Base-by-base conservation (phyloP, 2,113 vertebrate species). In the Typhlomys cinereus region DNA sequence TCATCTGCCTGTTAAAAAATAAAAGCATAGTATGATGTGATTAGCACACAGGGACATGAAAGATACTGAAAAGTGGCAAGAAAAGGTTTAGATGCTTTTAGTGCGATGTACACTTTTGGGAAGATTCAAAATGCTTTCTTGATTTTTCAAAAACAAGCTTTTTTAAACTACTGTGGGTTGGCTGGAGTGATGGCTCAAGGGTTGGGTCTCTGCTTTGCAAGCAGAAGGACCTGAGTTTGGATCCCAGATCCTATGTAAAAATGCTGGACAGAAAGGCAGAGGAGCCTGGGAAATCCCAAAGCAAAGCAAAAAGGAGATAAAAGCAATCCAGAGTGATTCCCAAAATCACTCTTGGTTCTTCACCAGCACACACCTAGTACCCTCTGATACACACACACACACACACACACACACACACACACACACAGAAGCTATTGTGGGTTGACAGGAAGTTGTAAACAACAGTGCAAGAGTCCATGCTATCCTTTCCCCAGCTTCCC, bases 121-220 rank as follows among this genome's bases (percentile, higher is more conserved):
- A 85, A 91, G 48, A 92, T 11, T 74, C 75, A 75, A 89, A 75
- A 36, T 88, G 11, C 46, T 71, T 93, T 79, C 10, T 66, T 5
- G 15, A 71, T 44, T 12, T 66, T 61, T 66, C 41, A 52, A 87
- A 59, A 71, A 48, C 9, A 70, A 11, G 9, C 57, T 27, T 25
- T 82, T 78, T 44, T 64, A 18, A 75, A 70, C 50, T 36, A 66
- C 66, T 88, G 61, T 21, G 84, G 36, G 48, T n/a, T 80, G 34
- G 64, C 25, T 84, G 34, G 41, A 78, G n/a, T n/a, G n/a, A n/a
- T n/a, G n/a, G n/a, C n/a, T n/a, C n/a, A n/a, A n/a, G n/a, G n/a
- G n/a, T n/a, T n/a, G n/a, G n/a, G n/a, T n/a, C n/a, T n/a, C n/a
- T n/a, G n/a, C n/a, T n/a, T n/a, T n/a, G n/a, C n/a, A n/a, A n/a